Evolutionary conservation across 2,888 invertebrate species (phyloP).

Genomic region (Acleris literana): DNA sequence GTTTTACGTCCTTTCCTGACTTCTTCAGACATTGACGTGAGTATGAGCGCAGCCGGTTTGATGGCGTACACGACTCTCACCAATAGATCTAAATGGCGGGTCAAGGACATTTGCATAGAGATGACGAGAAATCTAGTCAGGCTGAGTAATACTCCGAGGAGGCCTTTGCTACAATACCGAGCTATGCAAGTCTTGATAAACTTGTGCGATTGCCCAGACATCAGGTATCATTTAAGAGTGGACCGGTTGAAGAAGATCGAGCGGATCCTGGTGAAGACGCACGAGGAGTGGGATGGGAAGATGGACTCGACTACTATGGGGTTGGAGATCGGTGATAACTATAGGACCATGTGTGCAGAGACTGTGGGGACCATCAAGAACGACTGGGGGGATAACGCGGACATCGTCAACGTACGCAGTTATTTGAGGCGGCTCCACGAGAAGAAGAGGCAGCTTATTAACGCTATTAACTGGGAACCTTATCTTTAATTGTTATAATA

Average conservation of each 20-base stretch:
- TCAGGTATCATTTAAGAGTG: slow-evolving; percentile 59
- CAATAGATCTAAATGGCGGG: slow-evolving; percentile 71
- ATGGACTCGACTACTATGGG: slow-evolving; percentile 60
- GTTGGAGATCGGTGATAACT: slow-evolving; percentile 65
- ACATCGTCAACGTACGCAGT: slow-evolving; percentile 64
- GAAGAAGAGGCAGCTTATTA: slow-evolving; percentile 56
- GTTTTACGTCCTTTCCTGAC: slow-evolving; percentile 50
- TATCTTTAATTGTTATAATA: too few relatives aligned
- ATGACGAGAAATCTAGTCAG: slow-evolving; percentile 57
- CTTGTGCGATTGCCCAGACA: slow-evolving; percentile 71
- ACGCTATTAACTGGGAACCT: slow-evolving; percentile 56
- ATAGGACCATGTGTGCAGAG: slow-evolving; percentile 69
- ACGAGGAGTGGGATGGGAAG: slow-evolving; percentile 71
- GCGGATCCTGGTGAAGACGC: slow-evolving; percentile 53
- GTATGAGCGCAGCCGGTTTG: slow-evolving; percentile 61
- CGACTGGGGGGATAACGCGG: slow-evolving; percentile 60
- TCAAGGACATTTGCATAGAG: slow-evolving; percentile 59
- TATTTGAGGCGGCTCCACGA: slow-evolving; percentile 55
- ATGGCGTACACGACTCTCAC: slow-evolving; percentile 68
- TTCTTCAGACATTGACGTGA: slow-evolving; percentile 51
- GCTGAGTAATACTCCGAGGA: too few relatives aligned
- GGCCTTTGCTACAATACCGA: slow-evolving; percentile 60
- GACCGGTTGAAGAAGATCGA: slow-evolving; percentile 56
- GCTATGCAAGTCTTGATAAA: slow-evolving; percentile 70
- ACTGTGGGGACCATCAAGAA: slow-evolving; percentile 63